Base-by-base conservation (phyloP, 2,797 vertebrate genomes). In the Parauchenoglanis ngamensis region DNA sequence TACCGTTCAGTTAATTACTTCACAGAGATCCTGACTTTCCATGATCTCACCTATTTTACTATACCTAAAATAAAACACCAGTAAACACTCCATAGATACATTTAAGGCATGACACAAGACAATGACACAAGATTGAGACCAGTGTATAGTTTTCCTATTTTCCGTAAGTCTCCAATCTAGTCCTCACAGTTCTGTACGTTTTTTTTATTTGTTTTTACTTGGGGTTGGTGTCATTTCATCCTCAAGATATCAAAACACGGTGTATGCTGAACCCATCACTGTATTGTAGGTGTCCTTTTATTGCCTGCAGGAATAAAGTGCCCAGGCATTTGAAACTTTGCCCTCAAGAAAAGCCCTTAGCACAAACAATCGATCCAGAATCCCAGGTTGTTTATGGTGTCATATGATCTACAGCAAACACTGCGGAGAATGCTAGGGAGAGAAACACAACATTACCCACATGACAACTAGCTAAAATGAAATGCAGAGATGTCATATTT, bases 1-100 rank as follows among this genome's bases (percentile, higher is more conserved):
- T 91, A 89, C 88, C 85, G n/a, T 85, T 87, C 82, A 88, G 90
- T 89, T 89, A 91, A 90, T 91, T 87, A 89, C 84, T 80, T 76
- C 87, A 87, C 56, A 76, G 88, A 87, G 70, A 79, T 77, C 81
- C 72, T 77, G 89, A 90, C 84, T 88, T 83, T 72, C 13, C 46
- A 57, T 79, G 72, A 89, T 84, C 68, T 86, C 81, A 63, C 76
- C 76, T 76, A 65, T 87, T 84, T 82, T 85, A 59, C 72, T 31
- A 77, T 35, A 78, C 21, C 49, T n/a, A 17, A 65, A 17, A 40
- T 21, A 10, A 23, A 63, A 63, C 13, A 15, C 54, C 40, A 25
- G 78, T 31, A 81, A 59, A 59, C 77, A 61, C 12, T 31, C 31
- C 7, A 86, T 17, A 31, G 4, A 28, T 52, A 52, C 73, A 49